Base-by-base conservation (phyloP, 2,113 vertebrate genomes). In the Oriolus oriolus region DNA sequence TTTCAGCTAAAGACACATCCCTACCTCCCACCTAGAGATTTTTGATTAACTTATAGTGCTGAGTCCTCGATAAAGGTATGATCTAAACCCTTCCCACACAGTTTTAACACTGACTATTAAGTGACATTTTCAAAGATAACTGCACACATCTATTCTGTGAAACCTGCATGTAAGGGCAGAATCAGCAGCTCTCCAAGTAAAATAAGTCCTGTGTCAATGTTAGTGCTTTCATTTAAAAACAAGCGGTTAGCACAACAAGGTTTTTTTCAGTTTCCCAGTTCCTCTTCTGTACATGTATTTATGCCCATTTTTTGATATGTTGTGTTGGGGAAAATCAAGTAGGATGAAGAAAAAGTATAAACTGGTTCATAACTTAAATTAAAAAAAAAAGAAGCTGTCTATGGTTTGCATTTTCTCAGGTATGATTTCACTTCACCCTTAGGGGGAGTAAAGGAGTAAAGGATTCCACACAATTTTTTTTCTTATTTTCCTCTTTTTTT, bases 171-270 rank as follows among this genome's bases (percentile, higher is more conserved):
- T n/a, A 78, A 80, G 24, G 11, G 6, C 16, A 74, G 30, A 26
- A 84, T 59, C 47, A 54, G 2, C 52, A 60, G 9, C 4, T 68
- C 16, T 44, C 41, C 44, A 76, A 78, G 19, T 60, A 41, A 84
- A 68, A 31, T 33, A 75, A 87, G 16, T 61, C 16, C 6, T 6
- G 2, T 22, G 14, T 37, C 52, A 77, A 31, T 37, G n/a, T 16
- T 56, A 82, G 7, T 2, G 19, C 4, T 87, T 77, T 39, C 17
- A 44, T 57, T 64, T 56, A 42, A 78, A 86, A 91, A n/a, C 7
- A 45, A 65, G 8, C 0, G 0, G 17, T 35, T 84, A 56, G 5
- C 14, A 11, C 16, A 82, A 66, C 7, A 13, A 42, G 8, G 11
- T 37, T 26, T 56, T 56, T 79, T 69, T 31, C 20, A 35, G 4